Evolutionary conservation across 2,888 invertebrate genomes (phyloP).

Genomic region (Toxonevra muliebris): DNA sequence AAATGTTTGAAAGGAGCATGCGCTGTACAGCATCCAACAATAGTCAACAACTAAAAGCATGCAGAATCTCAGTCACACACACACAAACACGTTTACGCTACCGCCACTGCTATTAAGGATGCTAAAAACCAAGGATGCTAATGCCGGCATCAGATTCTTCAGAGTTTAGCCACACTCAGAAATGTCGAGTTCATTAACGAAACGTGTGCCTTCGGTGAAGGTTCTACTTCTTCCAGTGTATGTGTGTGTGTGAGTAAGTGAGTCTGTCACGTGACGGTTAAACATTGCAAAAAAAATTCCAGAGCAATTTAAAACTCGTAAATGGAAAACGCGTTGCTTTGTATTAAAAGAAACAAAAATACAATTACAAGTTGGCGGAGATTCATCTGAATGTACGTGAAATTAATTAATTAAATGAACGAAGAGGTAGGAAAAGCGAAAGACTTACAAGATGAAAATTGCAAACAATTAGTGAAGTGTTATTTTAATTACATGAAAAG

Average conservation of each 20-base stretch:
- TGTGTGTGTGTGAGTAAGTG: neutral
- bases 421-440: neutral
- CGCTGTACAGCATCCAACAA: constrained; percentile 52
- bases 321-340: too few species aligned
- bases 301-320: too few species aligned
- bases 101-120: neutral
- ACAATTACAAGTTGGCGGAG: too few species aligned
- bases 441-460: constrained; percentile 16
- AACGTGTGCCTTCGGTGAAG: constrained; percentile 59
- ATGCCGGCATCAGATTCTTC: constrained; percentile 53
- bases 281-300: too few species aligned
- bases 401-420: too few species aligned
- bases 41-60: constrained; percentile 2
- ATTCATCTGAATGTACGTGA: too few species aligned
- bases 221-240: constrained; percentile 24
- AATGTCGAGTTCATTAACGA: constrained; percentile 55
- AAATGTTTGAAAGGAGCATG: constrained; percentile 54
- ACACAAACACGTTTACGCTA: neutral
- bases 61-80: constrained; percentile 9
- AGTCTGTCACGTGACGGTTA: too few species aligned
- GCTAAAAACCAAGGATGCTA: constrained; percentile 23
- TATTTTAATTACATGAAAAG: constrained; percentile 30
- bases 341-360: too few species aligned
- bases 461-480: constrained; percentile 30
- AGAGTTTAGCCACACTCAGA: neutral